phyloP scores from a whole-genome alignment of 2,797 vertebrate species.

The Coendou prehensilis region DNA sequence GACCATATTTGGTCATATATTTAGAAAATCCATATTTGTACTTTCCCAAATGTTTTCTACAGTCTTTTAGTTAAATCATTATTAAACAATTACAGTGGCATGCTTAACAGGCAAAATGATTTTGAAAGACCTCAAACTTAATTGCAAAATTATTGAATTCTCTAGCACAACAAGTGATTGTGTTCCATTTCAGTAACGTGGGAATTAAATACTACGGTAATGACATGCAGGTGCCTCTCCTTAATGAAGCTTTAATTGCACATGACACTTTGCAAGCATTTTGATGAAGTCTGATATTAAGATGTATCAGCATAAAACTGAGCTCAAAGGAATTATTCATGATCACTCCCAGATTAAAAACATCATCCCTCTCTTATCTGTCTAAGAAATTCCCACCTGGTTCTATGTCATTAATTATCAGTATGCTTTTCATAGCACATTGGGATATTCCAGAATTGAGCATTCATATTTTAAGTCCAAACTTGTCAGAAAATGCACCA shows the following conservation, averaged over 20 bases:
- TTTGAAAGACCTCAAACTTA: constrained; percentile 65
- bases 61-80: constrained; percentile 11
- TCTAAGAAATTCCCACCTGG: constrained; percentile 6
- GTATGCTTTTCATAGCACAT: not conserved
- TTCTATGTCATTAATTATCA: constrained; percentile 33
- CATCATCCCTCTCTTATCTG: not conserved
- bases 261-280: not conserved
- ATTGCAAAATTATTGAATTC: constrained; percentile 62
- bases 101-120: constrained; percentile 52
- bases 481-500: constrained; percentile 41
- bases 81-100: not conserved
- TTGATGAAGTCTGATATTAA: constrained; percentile 39
- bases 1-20: not conserved
- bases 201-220: constrained; percentile 62
- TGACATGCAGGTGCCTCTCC: not conserved
- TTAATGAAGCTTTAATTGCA: constrained; percentile 49
- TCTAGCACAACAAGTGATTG: not conserved
- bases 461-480: not conserved
- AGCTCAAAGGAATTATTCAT: constrained; percentile 52
- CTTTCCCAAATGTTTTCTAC: constrained; percentile 17
- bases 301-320: constrained; percentile 32
- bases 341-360: constrained; percentile 21
- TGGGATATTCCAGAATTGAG: not conserved
- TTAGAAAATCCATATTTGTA: not conserved
- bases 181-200: not conserved